Conservation (phyloP, 2,888 invertebrate species). For the Spicauda simplicius region DNA sequence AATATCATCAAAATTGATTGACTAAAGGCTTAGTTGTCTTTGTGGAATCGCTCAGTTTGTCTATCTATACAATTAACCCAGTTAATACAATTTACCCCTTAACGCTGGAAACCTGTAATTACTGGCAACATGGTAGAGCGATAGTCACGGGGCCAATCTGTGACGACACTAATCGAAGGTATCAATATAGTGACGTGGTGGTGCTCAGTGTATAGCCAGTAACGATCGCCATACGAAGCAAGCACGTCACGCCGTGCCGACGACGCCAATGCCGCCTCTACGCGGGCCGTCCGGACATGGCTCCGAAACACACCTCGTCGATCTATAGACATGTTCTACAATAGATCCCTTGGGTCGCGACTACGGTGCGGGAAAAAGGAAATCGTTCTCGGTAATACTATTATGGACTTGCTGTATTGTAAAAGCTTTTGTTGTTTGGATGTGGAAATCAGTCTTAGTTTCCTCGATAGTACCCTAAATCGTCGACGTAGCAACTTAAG, state of each 20-base stretch:
- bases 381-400: slow-evolving; percentile 87
- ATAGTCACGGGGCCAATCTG: background rate
- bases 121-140: background rate
- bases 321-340: slow-evolving; percentile 64
- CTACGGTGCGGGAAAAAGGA: slow-evolving; percentile 88
- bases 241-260: slow-evolving; percentile 47
- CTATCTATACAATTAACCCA: background rate
- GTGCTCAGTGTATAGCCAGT: slow-evolving; percentile 47
- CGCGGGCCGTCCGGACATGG: slow-evolving; percentile 51
- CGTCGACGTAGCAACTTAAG: background rate
- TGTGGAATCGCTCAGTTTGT: background rate
- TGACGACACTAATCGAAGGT: background rate
- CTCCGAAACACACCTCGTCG: slow-evolving; percentile 43
- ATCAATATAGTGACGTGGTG: slow-evolving; percentile 5
- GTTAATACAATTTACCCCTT: background rate
- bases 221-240: slow-evolving; percentile 55
- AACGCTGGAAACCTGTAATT: background rate
- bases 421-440: slow-evolving; percentile 29
- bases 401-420: slow-evolving; percentile 24
- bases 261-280: slow-evolving; percentile 28
- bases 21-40: too few species aligned
- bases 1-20: too few species aligned
- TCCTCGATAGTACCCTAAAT: background rate
- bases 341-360: slow-evolving; percentile 81
- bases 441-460: background rate